Percentiles rank a stretch among this genome's conserved stretches.
These are phyloP conservation scores for Vireo griseus DNA, from an alignment of 2,797 vertebrate species.

Conservation along the genomic window DNA sequence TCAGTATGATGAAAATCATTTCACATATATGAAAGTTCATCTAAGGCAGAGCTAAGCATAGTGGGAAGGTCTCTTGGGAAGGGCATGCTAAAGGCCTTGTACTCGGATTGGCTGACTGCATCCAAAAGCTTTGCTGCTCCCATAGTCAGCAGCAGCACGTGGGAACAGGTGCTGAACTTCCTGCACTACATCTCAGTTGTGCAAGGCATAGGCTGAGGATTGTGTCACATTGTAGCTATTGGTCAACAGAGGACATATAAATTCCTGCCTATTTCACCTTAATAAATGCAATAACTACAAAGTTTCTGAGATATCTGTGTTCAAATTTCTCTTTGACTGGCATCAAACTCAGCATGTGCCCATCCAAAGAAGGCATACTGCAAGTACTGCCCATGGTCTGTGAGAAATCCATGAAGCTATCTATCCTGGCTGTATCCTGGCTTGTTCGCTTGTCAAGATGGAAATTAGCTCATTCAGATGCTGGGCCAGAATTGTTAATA, in stretches of 20 bases:
- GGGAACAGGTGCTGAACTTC: not conserved
- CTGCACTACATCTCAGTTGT: not conserved
- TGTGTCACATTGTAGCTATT: not conserved
- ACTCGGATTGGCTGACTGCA: not conserved
- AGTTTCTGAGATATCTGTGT: not conserved
- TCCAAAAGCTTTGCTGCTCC: not conserved
- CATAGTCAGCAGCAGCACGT: not conserved
- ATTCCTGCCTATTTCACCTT: not conserved
- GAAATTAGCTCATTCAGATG: not conserved
- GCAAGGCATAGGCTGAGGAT: not conserved
- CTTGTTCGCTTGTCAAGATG: not conserved
- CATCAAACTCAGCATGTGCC: not conserved
- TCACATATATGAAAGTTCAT: not conserved
- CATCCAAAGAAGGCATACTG: not conserved
- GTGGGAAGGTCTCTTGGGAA: not conserved
- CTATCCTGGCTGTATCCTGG: not conserved
- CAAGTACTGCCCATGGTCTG: not conserved
- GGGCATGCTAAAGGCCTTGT: not conserved
- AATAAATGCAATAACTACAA: not conserved
- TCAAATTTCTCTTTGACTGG: not conserved
- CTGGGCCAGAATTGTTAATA: not conserved
- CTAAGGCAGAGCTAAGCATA: not conserved
- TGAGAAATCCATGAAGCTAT: not conserved
- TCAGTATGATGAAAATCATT: not conserved
- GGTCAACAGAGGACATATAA: not conserved